Evolutionary conservation across 2,113 vertebrate genomes (phyloP).

Genomic region (Dolichotis patagonum): DNA sequence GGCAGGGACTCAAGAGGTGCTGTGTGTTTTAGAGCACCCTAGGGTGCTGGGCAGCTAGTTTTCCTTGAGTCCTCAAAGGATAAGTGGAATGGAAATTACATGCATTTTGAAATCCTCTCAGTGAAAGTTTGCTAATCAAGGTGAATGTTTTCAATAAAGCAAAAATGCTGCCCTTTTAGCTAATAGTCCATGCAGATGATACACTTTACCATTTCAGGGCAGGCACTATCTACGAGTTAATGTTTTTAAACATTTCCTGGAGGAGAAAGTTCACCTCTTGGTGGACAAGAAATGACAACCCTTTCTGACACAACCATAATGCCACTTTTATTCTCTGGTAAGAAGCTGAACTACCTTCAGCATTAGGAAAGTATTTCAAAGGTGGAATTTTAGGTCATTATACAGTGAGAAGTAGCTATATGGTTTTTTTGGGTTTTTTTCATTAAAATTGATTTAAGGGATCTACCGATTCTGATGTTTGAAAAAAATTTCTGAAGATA

Average conservation of each 20-base stretch:
- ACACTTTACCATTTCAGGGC: conserved; percentile 88
- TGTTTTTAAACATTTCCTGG: conserved; percentile 97
- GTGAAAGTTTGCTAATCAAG: neutral
- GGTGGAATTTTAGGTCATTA: conserved; percentile 24
- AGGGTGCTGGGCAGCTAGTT: neutral
- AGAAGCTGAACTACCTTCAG: conserved; percentile 74
- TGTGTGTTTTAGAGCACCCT: neutral
- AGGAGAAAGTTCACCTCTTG: conserved; percentile 93
- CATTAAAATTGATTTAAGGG: neutral
- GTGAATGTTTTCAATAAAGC: neutral
- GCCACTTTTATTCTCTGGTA: conserved; percentile 87
- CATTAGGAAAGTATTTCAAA: conserved; percentile 32
- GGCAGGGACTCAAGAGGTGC: neutral
- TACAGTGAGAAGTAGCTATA: conserved; percentile 1
- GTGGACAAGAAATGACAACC: conserved; percentile 97
- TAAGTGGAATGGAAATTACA: neutral
- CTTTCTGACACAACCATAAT: conserved; percentile 90
- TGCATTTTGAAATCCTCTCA: neutral
- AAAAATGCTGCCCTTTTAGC: neutral
- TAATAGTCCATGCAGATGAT: neutral
- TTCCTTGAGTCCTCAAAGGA: neutral
- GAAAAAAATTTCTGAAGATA: neutral
- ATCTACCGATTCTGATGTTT: neutral
- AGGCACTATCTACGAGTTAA: conserved; percentile 95
- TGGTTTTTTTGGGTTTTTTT: neutral